Percentiles rank a stretch among this genome's conserved stretches.
Conservation (phyloP, 2,797 vertebrate species). For the Hybognathus amarus region DNA sequence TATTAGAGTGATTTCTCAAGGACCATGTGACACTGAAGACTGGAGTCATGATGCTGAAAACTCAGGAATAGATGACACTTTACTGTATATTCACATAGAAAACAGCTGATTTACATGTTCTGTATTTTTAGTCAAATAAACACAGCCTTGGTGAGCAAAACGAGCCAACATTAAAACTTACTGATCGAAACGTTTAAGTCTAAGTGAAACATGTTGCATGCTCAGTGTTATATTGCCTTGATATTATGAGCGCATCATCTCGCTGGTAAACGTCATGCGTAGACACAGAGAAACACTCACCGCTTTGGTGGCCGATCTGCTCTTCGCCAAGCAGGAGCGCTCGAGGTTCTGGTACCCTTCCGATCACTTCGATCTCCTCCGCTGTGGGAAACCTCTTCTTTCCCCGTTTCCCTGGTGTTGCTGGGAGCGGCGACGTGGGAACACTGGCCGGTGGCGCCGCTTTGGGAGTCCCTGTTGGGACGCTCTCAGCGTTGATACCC, state of each 20-base stretch:
- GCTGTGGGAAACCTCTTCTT: slow-evolving; percentile 89
- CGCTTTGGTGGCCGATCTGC: slow-evolving; percentile 78
- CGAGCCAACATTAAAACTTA: too few relatives aligned
- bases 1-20: too few relatives aligned
- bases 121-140: too few relatives aligned
- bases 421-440: slow-evolving; percentile 34
- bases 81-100: too few relatives aligned
- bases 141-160: too few relatives aligned
- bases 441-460: slow-evolving; percentile 38
- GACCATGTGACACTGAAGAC: too few relatives aligned
- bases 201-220: neutral
- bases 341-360: slow-evolving; percentile 88
- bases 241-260: neutral
- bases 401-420: slow-evolving; percentile 61
- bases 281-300: slow-evolving; percentile 73
- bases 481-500: neutral
- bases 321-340: slow-evolving; percentile 87
- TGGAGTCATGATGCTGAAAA: too few relatives aligned
- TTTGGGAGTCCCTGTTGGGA: slow-evolving; percentile 29
- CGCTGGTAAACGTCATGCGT: neutral
- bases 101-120: too few relatives aligned
- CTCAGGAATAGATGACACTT: too few relatives aligned
- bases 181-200: too few relatives aligned
- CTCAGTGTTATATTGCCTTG: neutral
- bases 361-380: slow-evolving; percentile 91